phyloP scores from a whole-genome alignment of 2,113 vertebrate genomes.

The Speoplatyrhinus poulsoni region DNA sequence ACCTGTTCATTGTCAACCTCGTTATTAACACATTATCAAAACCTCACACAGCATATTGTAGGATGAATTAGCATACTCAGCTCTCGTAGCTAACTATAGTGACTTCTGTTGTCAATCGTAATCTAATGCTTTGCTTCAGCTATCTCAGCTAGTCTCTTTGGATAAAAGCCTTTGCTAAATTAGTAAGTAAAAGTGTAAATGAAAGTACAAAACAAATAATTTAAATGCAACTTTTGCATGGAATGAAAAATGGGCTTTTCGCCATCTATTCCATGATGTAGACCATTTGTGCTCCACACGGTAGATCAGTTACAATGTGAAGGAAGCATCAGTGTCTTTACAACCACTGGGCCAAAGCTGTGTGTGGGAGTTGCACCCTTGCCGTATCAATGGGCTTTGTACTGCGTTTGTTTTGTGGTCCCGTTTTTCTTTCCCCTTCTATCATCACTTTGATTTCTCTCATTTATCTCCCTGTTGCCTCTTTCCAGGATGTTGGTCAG shows the following conservation, averaged over 20 bases:
- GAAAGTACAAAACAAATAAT: background rate
- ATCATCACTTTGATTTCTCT: conserved; percentile 45
- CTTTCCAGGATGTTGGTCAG: conserved; percentile 84
- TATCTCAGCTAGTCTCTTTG: too few species aligned
- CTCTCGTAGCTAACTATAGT: too few species aligned
- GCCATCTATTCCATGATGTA: background rate
- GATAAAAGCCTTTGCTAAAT: too few species aligned
- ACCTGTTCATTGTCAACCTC: too few species aligned
- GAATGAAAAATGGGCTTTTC: background rate
- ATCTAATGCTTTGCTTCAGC: too few species aligned
- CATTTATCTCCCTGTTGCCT: conserved; percentile 75
- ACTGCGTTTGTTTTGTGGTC: conserved; percentile 43
- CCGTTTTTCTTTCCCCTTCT: conserved; percentile 37
- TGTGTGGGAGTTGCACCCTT: conserved; percentile 80
- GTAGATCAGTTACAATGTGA: background rate
- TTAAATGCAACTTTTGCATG: background rate
- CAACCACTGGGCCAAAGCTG: conserved; percentile 21
- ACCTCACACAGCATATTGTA: too few species aligned
- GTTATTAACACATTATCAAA: too few species aligned
- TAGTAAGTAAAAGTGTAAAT: too few species aligned
- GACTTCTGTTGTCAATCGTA: too few species aligned
- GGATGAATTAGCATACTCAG: too few species aligned
- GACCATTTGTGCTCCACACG: background rate
- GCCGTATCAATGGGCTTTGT: conserved; percentile 68
- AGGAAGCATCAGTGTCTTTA: background rate